Evolutionary conservation across 30 jellyfish, hydroid and myxozoan species (phyloP), one percentile per base, ranked within the genome.

Genomic region (Rhopilema esculentum): DNA sequence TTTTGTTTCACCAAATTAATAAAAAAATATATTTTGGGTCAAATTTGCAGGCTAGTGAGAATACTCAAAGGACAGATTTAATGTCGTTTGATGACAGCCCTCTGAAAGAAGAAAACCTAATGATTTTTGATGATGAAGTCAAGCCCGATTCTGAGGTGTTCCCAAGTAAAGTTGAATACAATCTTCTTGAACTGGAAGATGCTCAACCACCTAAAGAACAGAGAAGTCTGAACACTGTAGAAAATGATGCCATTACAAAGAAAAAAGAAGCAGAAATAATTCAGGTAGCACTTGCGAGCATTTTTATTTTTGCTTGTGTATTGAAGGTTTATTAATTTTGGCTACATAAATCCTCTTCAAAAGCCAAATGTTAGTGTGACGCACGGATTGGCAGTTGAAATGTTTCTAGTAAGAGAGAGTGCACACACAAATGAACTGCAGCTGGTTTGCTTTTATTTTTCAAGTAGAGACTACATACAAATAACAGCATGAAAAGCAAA

Each of bases 21-120:
- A n/a, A n/a, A n/a, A n/a, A n/a, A n/a, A n/a, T n/a, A n/a, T n/a
- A n/a, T n/a, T n/a, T n/a, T n/a, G n/a, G n/a, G n/a, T n/a, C n/a
- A 2, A 12, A 40, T 40, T 40, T 40, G 9, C 57, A 40, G 57
- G 6, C 57, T 40, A 12, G 6, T 40, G 57, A 40, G 12, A 40
- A 12, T 40, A 12, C 57, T 40, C 9, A 12, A n/a, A n/a, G n/a
- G n/a, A n/a, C n/a, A 48, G 88, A 78, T 49, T 66, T 78, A 70
- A 78, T 78, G 79, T 78, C 79, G n/a, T 78, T 78, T 78, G 88
- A 49, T 16, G 64, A 26, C 4, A 27, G 79, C 32, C 79, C 88
- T 21, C 78, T 26, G 17, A 61, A 23, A 29, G 57, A 40, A 16
- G 51, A 31, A 24, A 65, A 78, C 66, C 77, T 78, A 22, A 78